A percentile compares a stretch with the other conserved stretches of the same genome.
phyloP scores from a whole-genome alignment of 2,113 vertebrate genomes.

The Microcebus jonahi region DNA sequence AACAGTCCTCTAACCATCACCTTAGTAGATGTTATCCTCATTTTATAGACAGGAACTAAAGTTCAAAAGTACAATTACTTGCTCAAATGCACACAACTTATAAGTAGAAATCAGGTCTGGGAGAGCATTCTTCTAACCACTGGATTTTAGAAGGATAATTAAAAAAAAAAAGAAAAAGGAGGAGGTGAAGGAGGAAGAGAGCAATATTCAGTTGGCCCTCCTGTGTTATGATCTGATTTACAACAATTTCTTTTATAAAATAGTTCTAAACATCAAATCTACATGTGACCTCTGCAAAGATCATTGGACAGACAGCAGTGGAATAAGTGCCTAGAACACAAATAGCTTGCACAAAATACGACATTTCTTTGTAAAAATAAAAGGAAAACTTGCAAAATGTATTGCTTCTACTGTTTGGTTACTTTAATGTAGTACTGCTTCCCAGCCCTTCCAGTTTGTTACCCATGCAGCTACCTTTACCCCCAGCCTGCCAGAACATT shows the following conservation, averaged over 20 bases:
- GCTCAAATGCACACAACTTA: neutral
- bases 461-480: constrained; percentile 43
- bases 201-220: neutral
- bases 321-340: neutral
- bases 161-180: neutral
- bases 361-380: neutral
- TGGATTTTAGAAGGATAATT: neutral
- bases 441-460: constrained; percentile 38
- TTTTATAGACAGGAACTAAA: neutral
- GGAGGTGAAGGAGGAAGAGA: no score
- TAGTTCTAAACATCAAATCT: neutral
- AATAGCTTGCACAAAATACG: neutral
- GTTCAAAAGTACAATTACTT: neutral
- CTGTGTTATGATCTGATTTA: neutral
- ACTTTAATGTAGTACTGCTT: constrained; percentile 44
- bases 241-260: neutral
- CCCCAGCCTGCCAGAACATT: constrained; percentile 66
- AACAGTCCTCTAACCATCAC: neutral
- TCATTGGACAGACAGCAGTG: neutral
- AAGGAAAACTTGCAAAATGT: neutral
- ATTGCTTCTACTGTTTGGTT: neutral
- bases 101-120: neutral
- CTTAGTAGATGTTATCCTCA: neutral
- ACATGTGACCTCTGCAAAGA: neutral
- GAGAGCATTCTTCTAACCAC: neutral